Percentiles rank a stretch among this genome's conserved stretches.
Conservation (phyloP, 2,888 invertebrate genomes). For the Caenorhabditis imperialis region DNA sequence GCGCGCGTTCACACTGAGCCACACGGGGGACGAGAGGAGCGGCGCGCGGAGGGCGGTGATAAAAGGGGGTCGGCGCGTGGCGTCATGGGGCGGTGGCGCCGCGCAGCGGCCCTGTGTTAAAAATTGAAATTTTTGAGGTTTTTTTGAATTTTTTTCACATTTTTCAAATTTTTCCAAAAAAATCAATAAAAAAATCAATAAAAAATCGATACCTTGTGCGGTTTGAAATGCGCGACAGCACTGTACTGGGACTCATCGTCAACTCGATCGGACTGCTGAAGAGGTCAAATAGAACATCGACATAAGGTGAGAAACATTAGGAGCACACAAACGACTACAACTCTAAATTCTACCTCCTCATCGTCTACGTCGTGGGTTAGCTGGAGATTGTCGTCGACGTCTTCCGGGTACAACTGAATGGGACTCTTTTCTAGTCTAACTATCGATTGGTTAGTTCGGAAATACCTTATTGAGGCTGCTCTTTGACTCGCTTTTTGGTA, state of each 20-base stretch:
- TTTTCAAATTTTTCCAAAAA: not conserved
- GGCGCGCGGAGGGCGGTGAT: no score
- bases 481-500: slow-evolving; percentile 55
- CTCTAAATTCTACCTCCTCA: slow-evolving; percentile 38
- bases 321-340: not conserved
- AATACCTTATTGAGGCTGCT: slow-evolving; percentile 10
- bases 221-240: slow-evolving; percentile 72
- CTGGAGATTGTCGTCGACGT: slow-evolving; percentile 19
- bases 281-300: slow-evolving; percentile 7
- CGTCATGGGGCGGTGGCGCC: no score
- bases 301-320: slow-evolving; percentile 1
- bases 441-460: not conserved
- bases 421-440: not conserved
- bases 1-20: no score
- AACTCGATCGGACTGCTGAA: slow-evolving; percentile 45
- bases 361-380: slow-evolving; percentile 35
- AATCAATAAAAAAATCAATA: no score
- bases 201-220: slow-evolving; percentile 49
- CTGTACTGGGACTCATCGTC: slow-evolving; percentile 75
- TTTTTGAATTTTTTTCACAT: not conserved
- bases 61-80: no score
- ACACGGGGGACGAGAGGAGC: no score
- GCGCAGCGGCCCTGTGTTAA: no score
- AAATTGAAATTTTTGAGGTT: not conserved
- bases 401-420: no score